Evolutionary conservation across 2,888 invertebrate species (phyloP), one percentile per base, ranked within the genome.

Genomic region (Euclidia mi): DNA sequence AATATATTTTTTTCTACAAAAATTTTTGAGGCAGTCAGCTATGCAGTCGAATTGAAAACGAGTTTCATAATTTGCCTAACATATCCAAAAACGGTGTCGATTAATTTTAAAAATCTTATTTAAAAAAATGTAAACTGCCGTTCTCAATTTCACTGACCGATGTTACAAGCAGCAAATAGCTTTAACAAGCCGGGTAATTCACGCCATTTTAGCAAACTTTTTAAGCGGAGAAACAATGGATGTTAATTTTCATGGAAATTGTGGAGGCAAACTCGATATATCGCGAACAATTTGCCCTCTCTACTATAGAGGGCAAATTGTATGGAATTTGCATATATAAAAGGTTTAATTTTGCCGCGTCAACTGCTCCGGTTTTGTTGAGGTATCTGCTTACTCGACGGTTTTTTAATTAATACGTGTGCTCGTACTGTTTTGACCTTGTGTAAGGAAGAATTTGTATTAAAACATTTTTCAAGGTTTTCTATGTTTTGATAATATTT

Each of bases 211-310:
- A 37, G 10, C 10, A 37, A 17, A n/a, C 18, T 37, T 37, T 37
- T 37, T 37, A 47, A 6, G 43, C 44, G 34, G 44, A 29, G 35
- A 50, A 60, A 48, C 56, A 63, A 47, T 45, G 32, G 25, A 28
- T 18, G 52, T 65, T 62, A 63, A 60, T 67, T 63, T 67, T 67
- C 53, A 67, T 66, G 67, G 57, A 66, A 73, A 69, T 67, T 43
- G 70, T 64, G 51, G 49, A 18, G 50, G 45, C 40, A 37, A 3
- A 12, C 43, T 43, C 53, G 40, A 64, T 71, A 58, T 55, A 64
- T 53, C 38, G 45, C 17, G 4, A 11, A 29, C 25, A 14, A 42
- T 63, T 48, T 48, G n/a, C n/a, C 47, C 40, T 64, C 65, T 59
- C 56, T 57, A 66, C 66, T 65, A 42, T 46, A 50, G 59, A 32